phyloP scores from a whole-genome alignment of 2,797 vertebrate genomes.

The Caiman crocodilus region DNA sequence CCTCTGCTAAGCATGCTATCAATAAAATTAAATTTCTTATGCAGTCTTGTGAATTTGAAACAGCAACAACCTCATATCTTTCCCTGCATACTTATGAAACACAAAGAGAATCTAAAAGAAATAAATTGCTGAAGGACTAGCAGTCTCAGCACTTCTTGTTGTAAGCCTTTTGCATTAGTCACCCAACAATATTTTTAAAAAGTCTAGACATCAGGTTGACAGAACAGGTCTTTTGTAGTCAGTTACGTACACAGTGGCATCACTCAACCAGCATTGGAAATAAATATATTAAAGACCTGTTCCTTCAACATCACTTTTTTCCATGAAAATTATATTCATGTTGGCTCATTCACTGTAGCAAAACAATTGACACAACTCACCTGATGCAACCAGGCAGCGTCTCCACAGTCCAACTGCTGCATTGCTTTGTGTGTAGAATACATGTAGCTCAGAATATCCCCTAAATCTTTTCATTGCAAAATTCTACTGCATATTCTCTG shows the following conservation, averaged over 20 bases:
- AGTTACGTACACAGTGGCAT: not conserved
- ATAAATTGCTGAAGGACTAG: not conserved
- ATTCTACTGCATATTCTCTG: not conserved
- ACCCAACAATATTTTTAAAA: not conserved
- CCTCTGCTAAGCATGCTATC: not conserved
- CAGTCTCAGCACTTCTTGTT: not conserved
- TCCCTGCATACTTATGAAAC: not conserved
- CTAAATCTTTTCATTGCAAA: not conserved
- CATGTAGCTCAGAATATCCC: fast-evolving
- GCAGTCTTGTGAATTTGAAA: not conserved
- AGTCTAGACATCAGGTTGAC: not conserved
- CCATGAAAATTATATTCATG: not conserved
- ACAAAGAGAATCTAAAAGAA: not conserved
- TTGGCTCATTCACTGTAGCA: not conserved
- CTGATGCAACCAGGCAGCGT: not conserved
- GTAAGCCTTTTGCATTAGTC: not conserved
- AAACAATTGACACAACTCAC: not conserved
- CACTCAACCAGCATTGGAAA: not conserved
- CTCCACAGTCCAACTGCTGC: not conserved
- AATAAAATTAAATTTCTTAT: slow-evolving; percentile 29
- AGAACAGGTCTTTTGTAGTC: not conserved
- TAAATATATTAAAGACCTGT: not conserved
- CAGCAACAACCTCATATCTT: not conserved
- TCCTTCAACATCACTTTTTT: not conserved
- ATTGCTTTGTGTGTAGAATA: not conserved